A percentile compares a stretch with the other conserved stretches of the same genome.
Evolutionary conservation across 1,140 invertebrate species (phyloP).

Genomic region (Lerema accius): DNA sequence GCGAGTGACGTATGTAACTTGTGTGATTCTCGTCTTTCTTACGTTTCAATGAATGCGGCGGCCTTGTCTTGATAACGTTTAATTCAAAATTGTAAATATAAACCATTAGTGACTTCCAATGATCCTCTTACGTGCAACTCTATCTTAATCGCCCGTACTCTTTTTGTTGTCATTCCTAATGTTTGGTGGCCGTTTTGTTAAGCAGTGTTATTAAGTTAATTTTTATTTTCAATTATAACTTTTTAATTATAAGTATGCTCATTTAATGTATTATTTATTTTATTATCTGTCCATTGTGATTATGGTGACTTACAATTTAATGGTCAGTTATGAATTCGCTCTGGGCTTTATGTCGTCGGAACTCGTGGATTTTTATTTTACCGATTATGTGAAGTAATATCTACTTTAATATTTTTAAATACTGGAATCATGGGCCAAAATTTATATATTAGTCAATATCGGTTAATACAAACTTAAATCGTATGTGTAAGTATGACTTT

Average conservation of each 20-base stretch:
- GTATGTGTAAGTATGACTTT: conserved; percentile 48
- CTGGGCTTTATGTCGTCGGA: conserved; percentile 38
- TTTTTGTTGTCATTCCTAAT: conserved; percentile 59
- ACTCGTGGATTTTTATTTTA: conserved; percentile 44
- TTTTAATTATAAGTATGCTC: conserved; percentile 62
- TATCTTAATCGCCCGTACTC: conserved; percentile 19
- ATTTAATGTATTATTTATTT: conserved; percentile 71
- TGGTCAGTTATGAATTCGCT: too few species aligned
- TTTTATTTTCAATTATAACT: conserved; percentile 44
- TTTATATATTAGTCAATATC: conserved; percentile 73
- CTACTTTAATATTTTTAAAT: conserved; percentile 55
- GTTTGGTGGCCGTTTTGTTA: conserved; percentile 34
- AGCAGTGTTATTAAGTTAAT: conserved; percentile 35
- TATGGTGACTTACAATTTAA: conserved; percentile 36
- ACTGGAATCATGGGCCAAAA: conserved; percentile 76
- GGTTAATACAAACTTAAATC: conserved; percentile 61
- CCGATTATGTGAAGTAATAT: conserved; percentile 27
- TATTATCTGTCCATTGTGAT: conserved; percentile 41
- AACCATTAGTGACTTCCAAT: conserved; percentile 15
- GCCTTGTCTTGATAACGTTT: conserved; percentile 15
- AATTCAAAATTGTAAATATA: conserved; percentile 45
- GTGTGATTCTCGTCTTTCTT: neutral
- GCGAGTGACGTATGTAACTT: neutral
- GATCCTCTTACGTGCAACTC: conserved; percentile 19
- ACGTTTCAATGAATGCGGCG: conserved; percentile 23